Base-by-base conservation (phyloP, 2,113 vertebrate genomes). In the Microtus ochrogaster region DNA sequence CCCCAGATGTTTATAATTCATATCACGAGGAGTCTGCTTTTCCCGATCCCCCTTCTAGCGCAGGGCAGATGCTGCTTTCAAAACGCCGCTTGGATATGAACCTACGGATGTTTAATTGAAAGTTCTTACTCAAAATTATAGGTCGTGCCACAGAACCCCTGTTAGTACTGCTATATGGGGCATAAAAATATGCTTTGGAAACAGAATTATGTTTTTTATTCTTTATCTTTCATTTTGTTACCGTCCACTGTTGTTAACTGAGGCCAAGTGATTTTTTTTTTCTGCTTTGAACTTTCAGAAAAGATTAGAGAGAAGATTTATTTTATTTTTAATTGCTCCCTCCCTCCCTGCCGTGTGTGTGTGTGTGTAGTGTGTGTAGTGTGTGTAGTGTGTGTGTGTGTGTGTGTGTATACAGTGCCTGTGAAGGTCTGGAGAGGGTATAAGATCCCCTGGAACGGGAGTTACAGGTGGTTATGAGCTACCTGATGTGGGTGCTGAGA, bases 111-210 rank as follows among this genome's bases (percentile, higher is more conserved):
- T 81, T 82, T 24, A 66, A 1, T 19, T 2, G 83, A 33, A 55
- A 77, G 86, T 89, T 68, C 61, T 58, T 44, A 65, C 73, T 94
- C 36, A 36, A 81, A 55, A 89, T 89, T 74, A 68, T 26, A 28
- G 68, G 0, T 7, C n/a, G 36, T 76, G 90, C 65, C 5, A 2
- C 2, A 11, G 79, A 72, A 73, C 39, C 16, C 2, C 10, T 33
- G 41, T 47, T 63, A 30, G 3, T 28, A 19, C 91, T 39, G 49
- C 44, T 63, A 41, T 2, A 36, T 0, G 8, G 44, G n/a, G n/a
- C 22, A 49, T 83, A 77, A 77, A 93, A 70, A 44, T 92, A 21
- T 73, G 49, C 81, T 82, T 92, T 81, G 92, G 91, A 93, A 72
- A 66, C 13, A 30, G 22, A 61, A 47, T 70, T 85, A 44, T 73